Evolutionary conservation across 35 echinoderm and acorn worm species (phyloP).

Genomic region (Apostichopus parvimensis): DNA sequence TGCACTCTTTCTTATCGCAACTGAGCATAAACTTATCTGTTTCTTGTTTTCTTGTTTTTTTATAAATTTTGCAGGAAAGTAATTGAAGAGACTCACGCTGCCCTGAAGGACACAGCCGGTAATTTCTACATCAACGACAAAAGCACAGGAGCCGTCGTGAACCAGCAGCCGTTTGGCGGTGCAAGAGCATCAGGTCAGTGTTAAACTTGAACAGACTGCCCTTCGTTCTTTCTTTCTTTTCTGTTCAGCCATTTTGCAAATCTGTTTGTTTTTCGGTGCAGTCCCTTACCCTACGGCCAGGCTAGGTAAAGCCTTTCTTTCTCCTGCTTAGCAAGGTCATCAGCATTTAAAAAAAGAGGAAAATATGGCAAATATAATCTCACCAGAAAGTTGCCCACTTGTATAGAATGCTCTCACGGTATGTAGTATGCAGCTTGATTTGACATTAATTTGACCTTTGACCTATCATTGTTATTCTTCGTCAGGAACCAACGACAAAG

Average conservation of each 20-base stretch:
- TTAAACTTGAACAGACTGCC: neutral
- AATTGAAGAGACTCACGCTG: constrained; percentile 55
- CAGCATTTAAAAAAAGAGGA: too few relatives aligned
- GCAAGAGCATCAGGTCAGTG: constrained; percentile 84
- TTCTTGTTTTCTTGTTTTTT: constrained; percentile 28
- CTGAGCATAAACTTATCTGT: neutral
- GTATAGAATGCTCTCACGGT: too few relatives aligned
- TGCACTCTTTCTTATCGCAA: too few relatives aligned
- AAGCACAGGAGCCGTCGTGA: constrained; percentile 88
- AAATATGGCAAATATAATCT: too few relatives aligned
- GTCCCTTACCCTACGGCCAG: too few relatives aligned
- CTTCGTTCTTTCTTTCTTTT: too few relatives aligned
- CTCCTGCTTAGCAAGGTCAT: too few relatives aligned
- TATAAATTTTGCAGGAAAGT: constrained; percentile 69
- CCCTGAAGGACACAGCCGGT: constrained; percentile 78
- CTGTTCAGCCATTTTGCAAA: too few relatives aligned
- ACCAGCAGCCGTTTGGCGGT: constrained; percentile 98
- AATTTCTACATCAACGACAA: constrained; percentile 99
- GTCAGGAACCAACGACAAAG: constrained; percentile 97
- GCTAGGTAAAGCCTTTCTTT: too few relatives aligned
- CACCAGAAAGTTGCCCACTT: too few relatives aligned
- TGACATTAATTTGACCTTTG: neutral
- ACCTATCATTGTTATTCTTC: constrained; percentile 2
- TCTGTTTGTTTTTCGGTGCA: too few relatives aligned
- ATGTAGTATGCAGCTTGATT: too few relatives aligned